These are phyloP conservation scores for Drosophila tanythrix DNA, from an alignment of 2,888 invertebrate species.

Conservation along the genomic window DNA sequence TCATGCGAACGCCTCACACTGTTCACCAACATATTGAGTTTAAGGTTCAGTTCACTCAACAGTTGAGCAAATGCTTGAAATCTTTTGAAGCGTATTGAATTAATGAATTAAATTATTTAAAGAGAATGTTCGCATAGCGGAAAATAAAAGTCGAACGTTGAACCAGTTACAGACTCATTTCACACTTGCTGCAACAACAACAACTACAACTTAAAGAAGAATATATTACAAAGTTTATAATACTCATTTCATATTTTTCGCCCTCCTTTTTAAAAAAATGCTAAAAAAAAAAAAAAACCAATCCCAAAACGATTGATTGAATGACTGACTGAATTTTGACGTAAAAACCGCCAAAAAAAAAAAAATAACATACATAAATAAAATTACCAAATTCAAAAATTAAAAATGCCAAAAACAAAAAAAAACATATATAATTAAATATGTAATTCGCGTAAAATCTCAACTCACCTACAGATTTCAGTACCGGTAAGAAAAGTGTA, in stretches of 20 bases:
- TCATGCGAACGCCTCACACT: not conserved
- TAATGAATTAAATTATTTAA: not conserved
- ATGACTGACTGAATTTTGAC: conserved; percentile 33
- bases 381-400: conserved; percentile 35
- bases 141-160: conserved; percentile 3
- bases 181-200: conserved; percentile 27
- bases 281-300: conserved; percentile 51
- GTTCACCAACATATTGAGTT: not conserved
- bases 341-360: conserved; percentile 37
- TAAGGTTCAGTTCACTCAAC: not conserved
- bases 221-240: conserved; percentile 60
- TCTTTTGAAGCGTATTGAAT: not conserved
- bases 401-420: conserved; percentile 23
- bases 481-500: conserved; percentile 82
- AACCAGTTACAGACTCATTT: conserved; percentile 15
- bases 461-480: conserved; percentile 79
- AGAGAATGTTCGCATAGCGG: conserved; percentile 31
- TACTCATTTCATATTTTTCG: conserved; percentile 72
- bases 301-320: conserved; percentile 66
- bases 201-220: conserved; percentile 43
- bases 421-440: conserved; percentile 18
- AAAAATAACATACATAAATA: conserved; percentile 13
- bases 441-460: conserved; percentile 50
- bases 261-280: conserved; percentile 58
- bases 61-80: not conserved